Evolutionary conservation across 2,113 vertebrate species (phyloP), one percentile per base, ranked within the genome.

Genomic region (Xiphophorus hellerii): DNA sequence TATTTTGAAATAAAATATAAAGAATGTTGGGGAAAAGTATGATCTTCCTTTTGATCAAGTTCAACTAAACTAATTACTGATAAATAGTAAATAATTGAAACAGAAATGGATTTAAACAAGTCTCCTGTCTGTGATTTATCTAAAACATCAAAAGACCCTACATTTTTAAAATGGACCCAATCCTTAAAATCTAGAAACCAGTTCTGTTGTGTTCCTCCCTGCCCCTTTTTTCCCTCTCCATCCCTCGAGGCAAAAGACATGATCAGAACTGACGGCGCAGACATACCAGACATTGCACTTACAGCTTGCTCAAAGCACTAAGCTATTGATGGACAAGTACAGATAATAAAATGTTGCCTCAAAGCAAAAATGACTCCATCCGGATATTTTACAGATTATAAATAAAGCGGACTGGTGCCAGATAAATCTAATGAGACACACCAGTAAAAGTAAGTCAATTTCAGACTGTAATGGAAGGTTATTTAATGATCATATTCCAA

Each of bases 271-370:
- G 87, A 89, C 68, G 42, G 70, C 15, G n/a, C 77, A 82, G 76
- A 80, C 86, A 84, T 79, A 76, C 77, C 88, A 90, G 79, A 87
- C 89, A 85, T 78, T 28, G 28, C 74, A 79, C 82, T 85, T 74
- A 80, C 63, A 67, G 75, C 80, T 87, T 63, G 87, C 84, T 86
- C 87, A 87, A 82, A 84, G 87, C 90, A 79, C 1, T n/a, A 14
- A 67, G 78, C n/a, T 39, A 86, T 62, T 92, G 88, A 91, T 78
- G 74, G 85, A 86, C 84, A 85, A 79, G 75, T 84, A 48, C 39
- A 70, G 74, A 84, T 81, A 85, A 89, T 87, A 82, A 86, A 78
- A 89, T 72, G 70, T 44, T 71, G 85, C 83, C 82, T 79, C 61
- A 73, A 35, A 88, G 78, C 76, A 66, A 82, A 48, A 82, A 39